Evolutionary conservation across 2,888 invertebrate genomes (phyloP), one percentile per base, ranked within the genome.

Genomic region (Napeogenes inachia): DNA sequence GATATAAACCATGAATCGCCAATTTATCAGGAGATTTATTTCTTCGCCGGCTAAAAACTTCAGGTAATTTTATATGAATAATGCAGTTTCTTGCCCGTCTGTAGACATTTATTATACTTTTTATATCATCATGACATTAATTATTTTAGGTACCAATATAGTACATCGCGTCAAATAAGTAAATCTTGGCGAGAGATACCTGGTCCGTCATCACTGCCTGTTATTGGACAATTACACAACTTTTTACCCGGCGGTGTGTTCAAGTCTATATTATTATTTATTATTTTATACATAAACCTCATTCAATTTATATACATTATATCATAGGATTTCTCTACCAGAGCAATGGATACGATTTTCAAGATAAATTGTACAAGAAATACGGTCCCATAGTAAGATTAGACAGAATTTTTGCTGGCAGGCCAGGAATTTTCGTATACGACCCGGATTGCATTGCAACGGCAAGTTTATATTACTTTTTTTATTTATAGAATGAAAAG

Each of bases 191-290:
- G 30, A 30, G 30, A 50, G 30, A 50, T 50, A 50, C 91, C 91
- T 0, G 91, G 91, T 4, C 91, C 91, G 0, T 73, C 79, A 10
- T 69, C 81, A 1, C 59, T 85, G 32, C 87, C 88, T 0, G 45
- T 90, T 5, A 71, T 91, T 50, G 89, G 88, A 13, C 72, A 69
- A 59, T 5, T 76, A 0, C 70, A 63, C 13, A 73, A 80, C 57
- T 78, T 79, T 35, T 13, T 83, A 2, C 77, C 78, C 8, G 78
- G 75, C 68, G 78, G 79, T 78, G 63, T 62, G 64, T 21, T 42
- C 3, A 45, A 21, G 21, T 21, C 30, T 13, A 21, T 30, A 6
- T 10, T 8, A 13, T 42, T 10, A 38, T 13, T 53, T 13, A 53
- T 38, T 38, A 50, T 59, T 53, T n/a, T 21, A 38, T 33, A 56